Conservation (phyloP, 2,888 invertebrate genomes). For the Sarcophaga subvicina region DNA sequence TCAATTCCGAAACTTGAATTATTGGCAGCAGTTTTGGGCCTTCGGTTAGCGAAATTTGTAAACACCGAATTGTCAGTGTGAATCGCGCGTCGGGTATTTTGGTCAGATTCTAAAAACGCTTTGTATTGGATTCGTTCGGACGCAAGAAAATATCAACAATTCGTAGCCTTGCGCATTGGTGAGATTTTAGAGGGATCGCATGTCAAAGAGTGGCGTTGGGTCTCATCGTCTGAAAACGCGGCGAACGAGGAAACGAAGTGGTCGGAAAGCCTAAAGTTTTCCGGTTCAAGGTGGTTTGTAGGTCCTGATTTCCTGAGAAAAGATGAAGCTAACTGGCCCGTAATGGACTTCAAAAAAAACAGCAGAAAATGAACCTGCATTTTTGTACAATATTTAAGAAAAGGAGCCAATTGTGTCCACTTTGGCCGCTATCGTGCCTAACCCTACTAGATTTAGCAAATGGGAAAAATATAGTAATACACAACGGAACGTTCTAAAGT, state of each 20-base stretch:
- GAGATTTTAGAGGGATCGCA: conserved; percentile 40
- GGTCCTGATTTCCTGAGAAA: conserved; percentile 33
- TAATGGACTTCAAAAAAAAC: background rate
- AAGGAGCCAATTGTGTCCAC: background rate
- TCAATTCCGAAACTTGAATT: no score
- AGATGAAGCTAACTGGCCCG: background rate
- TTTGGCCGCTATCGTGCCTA: conserved; percentile 6
- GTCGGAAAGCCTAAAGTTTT: background rate
- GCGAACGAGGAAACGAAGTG: background rate
- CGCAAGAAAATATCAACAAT: no score
- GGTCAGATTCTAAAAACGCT: no score
- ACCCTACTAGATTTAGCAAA: conserved; percentile 38
- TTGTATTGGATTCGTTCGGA: no score
- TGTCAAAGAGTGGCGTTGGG: conserved; percentile 57
- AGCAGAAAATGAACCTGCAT: background rate
- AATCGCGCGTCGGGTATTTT: no score
- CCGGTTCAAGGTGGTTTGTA: conserved; percentile 18
- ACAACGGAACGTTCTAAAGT: conserved; percentile 25
- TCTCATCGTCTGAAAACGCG: conserved; percentile 32
- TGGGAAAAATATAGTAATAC: conserved; percentile 39
- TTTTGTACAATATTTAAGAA: conserved; percentile 22
- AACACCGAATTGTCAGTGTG: no score
- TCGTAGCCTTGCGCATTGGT: conserved; percentile 32
- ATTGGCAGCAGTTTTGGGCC: no score
- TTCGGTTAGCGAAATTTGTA: no score